A percentile compares a stretch with the other conserved stretches of the same genome.
These are phyloP conservation scores for Scaptodrosophila latifasciaeformis DNA, from an alignment of 2,888 invertebrate genomes.

Conservation along the genomic window DNA sequence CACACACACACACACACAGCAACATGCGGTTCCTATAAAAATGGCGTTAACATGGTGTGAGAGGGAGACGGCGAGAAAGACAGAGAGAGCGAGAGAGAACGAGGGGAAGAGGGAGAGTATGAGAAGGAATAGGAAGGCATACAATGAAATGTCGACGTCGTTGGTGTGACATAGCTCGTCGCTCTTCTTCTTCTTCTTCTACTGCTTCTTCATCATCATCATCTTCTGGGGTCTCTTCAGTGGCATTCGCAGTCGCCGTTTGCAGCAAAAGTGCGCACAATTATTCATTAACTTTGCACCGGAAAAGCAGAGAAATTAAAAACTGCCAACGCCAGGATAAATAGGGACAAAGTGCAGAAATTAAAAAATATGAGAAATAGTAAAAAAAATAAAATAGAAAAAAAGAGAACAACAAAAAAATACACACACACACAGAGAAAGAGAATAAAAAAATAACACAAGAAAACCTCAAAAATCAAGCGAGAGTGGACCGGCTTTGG, in stretches of 20 bases:
- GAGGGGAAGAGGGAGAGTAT: no score
- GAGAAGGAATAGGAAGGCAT: no score
- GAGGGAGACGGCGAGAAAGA: neutral
- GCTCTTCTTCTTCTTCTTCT: constrained; percentile 7
- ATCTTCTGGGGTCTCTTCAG: constrained; percentile 9
- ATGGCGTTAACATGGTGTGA: constrained; percentile 43
- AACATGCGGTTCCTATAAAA: constrained; percentile 31
- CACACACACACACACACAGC: constrained; percentile 20
- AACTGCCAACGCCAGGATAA: constrained; percentile 72
- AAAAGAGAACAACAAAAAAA: constrained; percentile 18
- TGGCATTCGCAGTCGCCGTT: constrained; percentile 46
- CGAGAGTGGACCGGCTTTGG: constrained; percentile 30
- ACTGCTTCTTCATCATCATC: neutral
- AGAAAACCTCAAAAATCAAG: constrained; percentile 1
- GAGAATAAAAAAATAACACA: constrained; percentile 9
- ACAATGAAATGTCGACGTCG: constrained; percentile 48
- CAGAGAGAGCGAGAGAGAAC: no score
- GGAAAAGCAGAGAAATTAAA: constrained; percentile 72
- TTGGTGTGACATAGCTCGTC: no score
- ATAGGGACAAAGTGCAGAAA: constrained; percentile 70
- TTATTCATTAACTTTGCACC: constrained; percentile 73
- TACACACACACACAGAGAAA: constrained; percentile 15
- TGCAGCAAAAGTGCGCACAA: constrained; percentile 71
- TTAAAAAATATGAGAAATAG: constrained; percentile 67
- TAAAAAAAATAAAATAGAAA: constrained; percentile 26